A percentile compares a stretch with the other conserved stretches of the same genome.
These are phyloP conservation scores for Synanthedon tipuliformis DNA, from an alignment of 2,888 invertebrate species.

Conservation along the genomic window DNA sequence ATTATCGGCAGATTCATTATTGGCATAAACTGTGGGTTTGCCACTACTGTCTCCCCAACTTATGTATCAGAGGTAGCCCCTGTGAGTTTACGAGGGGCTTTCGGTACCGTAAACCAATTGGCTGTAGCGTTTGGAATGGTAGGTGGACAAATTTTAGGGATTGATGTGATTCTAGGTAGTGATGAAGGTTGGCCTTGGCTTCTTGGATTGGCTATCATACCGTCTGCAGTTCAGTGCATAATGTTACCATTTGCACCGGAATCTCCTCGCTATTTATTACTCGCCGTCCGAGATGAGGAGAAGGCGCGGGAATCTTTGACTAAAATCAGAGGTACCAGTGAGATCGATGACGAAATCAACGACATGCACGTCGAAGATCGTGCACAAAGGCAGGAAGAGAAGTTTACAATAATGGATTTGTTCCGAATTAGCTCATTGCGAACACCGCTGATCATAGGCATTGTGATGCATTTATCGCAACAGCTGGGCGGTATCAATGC, in stretches of 20 bases:
- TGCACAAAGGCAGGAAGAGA: conserved; percentile 48
- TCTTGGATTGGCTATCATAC: conserved; percentile 51
- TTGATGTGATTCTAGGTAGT: conserved; percentile 56
- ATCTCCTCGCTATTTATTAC: conserved; percentile 54
- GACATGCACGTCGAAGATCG: conserved; percentile 61
- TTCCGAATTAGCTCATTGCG: conserved; percentile 39
- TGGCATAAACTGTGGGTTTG: conserved; percentile 79
- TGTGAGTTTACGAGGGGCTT: conserved; percentile 49
- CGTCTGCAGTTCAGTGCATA: conserved; percentile 45
- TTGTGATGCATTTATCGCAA: conserved; percentile 65
- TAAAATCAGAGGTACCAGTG: conserved; percentile 43
- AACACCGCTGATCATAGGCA: conserved; percentile 53
- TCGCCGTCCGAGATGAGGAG: conserved; percentile 50
- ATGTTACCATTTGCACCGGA: conserved; percentile 57
- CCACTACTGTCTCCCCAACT: conserved; percentile 62
- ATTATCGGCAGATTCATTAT: conserved; percentile 79
- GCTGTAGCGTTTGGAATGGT: conserved; percentile 61
- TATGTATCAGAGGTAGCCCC: conserved; percentile 65
- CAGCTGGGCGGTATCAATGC: conserved; percentile 64
- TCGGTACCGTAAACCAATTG: conserved; percentile 62
- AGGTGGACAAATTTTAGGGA: conserved; percentile 55
- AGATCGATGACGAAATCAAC: conserved; percentile 59
- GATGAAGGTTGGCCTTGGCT: conserved; percentile 59
- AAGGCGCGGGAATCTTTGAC: conserved; percentile 37
- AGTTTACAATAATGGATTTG: conserved; percentile 48